These are phyloP conservation scores for Limnephilus lunatus DNA, from an alignment of 2,888 invertebrate species.

Conservation along the genomic window DNA sequence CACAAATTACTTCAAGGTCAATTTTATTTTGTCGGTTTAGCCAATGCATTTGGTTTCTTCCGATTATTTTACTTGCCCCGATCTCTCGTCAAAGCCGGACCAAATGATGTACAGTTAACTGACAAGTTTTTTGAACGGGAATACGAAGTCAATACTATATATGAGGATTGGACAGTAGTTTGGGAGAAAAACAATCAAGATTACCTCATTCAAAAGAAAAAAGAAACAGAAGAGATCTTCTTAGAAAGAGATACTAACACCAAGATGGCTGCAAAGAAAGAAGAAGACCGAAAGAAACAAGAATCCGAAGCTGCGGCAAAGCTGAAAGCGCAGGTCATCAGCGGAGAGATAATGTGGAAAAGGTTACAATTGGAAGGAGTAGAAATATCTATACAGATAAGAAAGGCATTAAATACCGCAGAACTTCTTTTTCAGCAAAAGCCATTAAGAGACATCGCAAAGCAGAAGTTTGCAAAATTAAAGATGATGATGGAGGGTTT, in stretches of 20 bases:
- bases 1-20: conserved; percentile 78
- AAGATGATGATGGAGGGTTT: conserved; percentile 78
- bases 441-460: conserved; percentile 79
- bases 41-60: conserved; percentile 83
- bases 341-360: conserved; percentile 79
- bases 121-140: conserved; percentile 76
- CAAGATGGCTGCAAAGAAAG: conserved; percentile 67
- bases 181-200: conserved; percentile 75
- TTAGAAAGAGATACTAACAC: conserved; percentile 35
- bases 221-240: conserved; percentile 68
- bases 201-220: conserved; percentile 70
- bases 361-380: conserved; percentile 82
- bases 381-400: conserved; percentile 79
- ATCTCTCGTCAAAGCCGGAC: conserved; percentile 75
- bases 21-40: conserved; percentile 81
- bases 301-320: conserved; percentile 75
- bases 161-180: conserved; percentile 79
- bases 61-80: conserved; percentile 80
- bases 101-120: conserved; percentile 72
- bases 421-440: conserved; percentile 79
- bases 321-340: conserved; percentile 72
- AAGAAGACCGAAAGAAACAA: conserved; percentile 74
- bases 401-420: conserved; percentile 80
- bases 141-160: conserved; percentile 75
- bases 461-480: conserved; percentile 78